Base-by-base conservation (phyloP, 2,888 invertebrate species). In the Cistogaster globosa region DNA sequence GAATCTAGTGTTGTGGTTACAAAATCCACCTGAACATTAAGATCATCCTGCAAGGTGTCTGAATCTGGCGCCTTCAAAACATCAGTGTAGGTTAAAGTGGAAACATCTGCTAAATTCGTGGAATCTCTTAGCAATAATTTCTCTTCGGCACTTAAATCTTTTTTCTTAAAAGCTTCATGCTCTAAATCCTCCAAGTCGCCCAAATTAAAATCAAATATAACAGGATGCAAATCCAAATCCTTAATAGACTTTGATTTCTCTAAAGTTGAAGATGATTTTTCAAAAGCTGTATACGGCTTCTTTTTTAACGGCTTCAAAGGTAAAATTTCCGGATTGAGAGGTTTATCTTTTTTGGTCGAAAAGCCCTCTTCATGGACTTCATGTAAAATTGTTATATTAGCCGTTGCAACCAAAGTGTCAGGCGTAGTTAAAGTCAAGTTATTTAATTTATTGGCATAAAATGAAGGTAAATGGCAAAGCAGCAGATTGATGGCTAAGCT, bases 181-280 rank as follows among this genome's bases (percentile, higher is more conserved):
- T 91, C 88, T 32, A 91, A 86, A 74, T 92, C 92, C 86, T 92
- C 93, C 8, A 92, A 87, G 55, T 92, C 92, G 6, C 92, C 92
- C 65, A 92, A 83, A 86, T 92, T 92, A 42, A 92, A 92, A 80
- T 92, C 92, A 67, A 92, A 92, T 20, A 90, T 89, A 0, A 91
- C 92, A 3, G 92, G 90, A 87, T 92, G 92, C 51, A 90, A 87
- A n/a, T 92, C 91, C 55, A 90, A 89, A 0, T 90, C 89, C 83
- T 92, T 92, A 0, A 91, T 85, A 0, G 89, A 87, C 16, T 88
- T 89, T 12, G 90, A 88, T 7, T 91, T 88, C 26, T 91, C 91
- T 71, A 90, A 90, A 18, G 90, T 88, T 18, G 55, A 76, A 22
- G 89, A 51, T 3, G 86, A 62, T 22, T 90, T 87, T 60, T 92